Evolutionary conservation across 2,113 vertebrate genomes (phyloP).

Genomic region (Phylloscopus whistleri): DNA sequence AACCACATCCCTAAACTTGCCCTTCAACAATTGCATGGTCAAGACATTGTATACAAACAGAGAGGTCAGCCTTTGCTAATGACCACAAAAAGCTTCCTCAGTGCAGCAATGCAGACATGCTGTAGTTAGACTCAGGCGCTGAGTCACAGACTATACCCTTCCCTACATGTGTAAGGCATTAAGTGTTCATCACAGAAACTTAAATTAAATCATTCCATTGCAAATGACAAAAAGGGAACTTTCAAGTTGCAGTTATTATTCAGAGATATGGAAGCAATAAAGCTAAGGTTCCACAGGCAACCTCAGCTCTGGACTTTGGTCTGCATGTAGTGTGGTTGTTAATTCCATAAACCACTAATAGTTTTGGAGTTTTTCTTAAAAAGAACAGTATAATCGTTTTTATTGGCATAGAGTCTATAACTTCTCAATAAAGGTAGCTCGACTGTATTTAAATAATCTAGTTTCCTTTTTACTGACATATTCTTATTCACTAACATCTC

Average conservation of each 20-base stretch:
- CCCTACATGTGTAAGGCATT: slow-evolving; percentile 46
- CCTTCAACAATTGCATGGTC: background rate
- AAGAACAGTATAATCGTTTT: background rate
- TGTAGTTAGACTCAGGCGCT: background rate
- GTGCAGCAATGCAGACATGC: background rate
- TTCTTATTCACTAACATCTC: background rate
- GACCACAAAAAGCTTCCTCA: background rate
- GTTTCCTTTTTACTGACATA: background rate
- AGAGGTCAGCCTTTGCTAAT: slow-evolving; percentile 10
- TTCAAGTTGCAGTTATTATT: slow-evolving; percentile 24
- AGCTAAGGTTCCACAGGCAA: slow-evolving; percentile 18
- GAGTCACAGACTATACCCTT: background rate
- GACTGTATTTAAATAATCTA: background rate
- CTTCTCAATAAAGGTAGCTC: background rate
- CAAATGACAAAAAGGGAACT: slow-evolving; percentile 39
- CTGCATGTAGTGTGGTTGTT: background rate
- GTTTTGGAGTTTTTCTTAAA: background rate
- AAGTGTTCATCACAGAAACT: slow-evolving; percentile 49
- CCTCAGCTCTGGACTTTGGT: background rate
- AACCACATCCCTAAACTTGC: slow-evolving; percentile 15
- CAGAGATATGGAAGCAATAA: slow-evolving; percentile 52
- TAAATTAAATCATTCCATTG: slow-evolving; percentile 47
- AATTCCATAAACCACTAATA: background rate
- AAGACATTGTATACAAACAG: slow-evolving; percentile 12
- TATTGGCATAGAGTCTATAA: background rate